These are phyloP conservation scores for Xyliphius kryptos DNA, from an alignment of 2,113 vertebrate species.

Conservation along the genomic window DNA sequence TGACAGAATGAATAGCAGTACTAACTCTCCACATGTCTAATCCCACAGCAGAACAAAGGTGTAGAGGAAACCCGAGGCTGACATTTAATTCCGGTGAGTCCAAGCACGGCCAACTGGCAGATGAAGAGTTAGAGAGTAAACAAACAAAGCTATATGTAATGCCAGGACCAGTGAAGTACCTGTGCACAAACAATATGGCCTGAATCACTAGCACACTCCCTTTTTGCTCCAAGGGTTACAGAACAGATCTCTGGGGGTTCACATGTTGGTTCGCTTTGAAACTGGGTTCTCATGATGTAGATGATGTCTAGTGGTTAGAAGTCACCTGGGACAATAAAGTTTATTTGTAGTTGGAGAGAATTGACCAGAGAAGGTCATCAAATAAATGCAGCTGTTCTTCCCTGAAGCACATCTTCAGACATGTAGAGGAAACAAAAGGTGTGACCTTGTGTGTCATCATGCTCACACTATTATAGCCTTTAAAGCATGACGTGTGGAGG, in stretches of 20 bases:
- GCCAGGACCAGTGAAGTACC: conserved; percentile 41
- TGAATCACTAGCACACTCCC: conserved; percentile 25
- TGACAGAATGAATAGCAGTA: conserved; percentile 20
- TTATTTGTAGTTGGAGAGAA: conserved; percentile 17
- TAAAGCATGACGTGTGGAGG: conserved; percentile 6
- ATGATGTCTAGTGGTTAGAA: conserved; percentile 26
- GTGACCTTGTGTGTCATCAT: conserved; percentile 14
- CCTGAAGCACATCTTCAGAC: conserved; percentile 19
- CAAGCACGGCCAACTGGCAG: conserved; percentile 35
- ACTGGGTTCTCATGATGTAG: conserved; percentile 28
- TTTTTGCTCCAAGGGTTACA: conserved; percentile 25
- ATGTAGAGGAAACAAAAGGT: conserved; percentile 26
- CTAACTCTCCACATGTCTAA: conserved; percentile 23
- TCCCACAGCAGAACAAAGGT: conserved; percentile 31
- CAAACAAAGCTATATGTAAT: conserved; percentile 35
- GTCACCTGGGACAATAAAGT: conserved; percentile 36
- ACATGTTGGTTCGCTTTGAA: conserved; percentile 21
- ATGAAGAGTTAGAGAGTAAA: conserved; percentile 25
- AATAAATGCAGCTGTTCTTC: conserved; percentile 25
- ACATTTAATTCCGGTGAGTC: conserved; percentile 43
- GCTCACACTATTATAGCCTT: conserved; percentile 12
- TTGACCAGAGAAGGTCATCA: conserved; percentile 23
- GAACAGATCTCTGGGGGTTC: conserved; percentile 11
- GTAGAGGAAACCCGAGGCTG: conserved; percentile 29
- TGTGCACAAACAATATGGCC: conserved; percentile 35